Conservation (phyloP, 2,113 vertebrate genomes). For the Anoura caudifer region DNA sequence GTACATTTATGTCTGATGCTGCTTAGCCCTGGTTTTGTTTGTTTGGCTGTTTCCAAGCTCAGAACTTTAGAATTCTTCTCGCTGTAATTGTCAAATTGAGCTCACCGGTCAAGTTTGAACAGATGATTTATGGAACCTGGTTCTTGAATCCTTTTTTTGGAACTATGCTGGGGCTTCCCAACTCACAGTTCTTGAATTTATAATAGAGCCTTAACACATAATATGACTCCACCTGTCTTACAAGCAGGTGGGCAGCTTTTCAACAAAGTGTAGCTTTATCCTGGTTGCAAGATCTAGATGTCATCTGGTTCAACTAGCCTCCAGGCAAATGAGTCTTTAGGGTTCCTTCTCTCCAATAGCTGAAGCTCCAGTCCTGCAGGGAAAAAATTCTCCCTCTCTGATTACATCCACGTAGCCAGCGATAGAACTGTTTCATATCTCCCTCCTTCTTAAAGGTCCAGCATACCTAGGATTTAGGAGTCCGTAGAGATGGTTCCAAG, state of each 20-base stretch:
- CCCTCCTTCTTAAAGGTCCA: background rate
- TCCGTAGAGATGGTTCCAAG: background rate
- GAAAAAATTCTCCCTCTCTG: conserved; percentile 24
- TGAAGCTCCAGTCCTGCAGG: background rate
- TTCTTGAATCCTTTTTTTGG: background rate
- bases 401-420: background rate
- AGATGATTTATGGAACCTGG: background rate
- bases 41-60: background rate
- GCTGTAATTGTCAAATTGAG: background rate
- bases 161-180: background rate
- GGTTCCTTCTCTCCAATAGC: background rate
- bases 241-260: background rate
- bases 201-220: background rate
- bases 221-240: background rate
- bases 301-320: background rate
- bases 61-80: background rate
- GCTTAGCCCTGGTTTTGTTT: background rate
- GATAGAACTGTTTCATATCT: background rate
- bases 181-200: background rate
- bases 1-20: background rate
- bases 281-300: background rate
- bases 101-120: background rate
- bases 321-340: background rate
- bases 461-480: background rate
- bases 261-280: background rate